Evolutionary conservation across 1,140 invertebrate species (phyloP), one percentile per base, ranked within the genome.

Genomic region (Phymastichus coffea): DNA sequence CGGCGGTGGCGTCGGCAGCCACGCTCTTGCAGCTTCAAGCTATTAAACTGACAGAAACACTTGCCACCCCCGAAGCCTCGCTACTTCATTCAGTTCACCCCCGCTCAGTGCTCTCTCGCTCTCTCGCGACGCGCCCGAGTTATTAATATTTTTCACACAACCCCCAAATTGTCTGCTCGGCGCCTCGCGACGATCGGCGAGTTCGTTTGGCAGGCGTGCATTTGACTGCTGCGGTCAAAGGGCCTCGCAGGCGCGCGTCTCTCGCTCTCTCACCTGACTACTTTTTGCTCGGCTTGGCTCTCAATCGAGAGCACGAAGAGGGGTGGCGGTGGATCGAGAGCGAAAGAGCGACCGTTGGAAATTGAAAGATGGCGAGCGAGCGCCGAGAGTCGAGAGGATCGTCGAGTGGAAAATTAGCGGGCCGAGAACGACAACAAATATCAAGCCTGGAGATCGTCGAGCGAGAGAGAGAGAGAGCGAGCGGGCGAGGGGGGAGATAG

Each of bases 21-120:
- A 41, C 37, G 40, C 15, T 33, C 17, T 68, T 69, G 75, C 74
- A 72, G 78, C n/a, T n/a, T n/a, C n/a, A n/a, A 79, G 75, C 77
- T 79, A 80, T 80, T 80, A 80, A 80, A 80, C 78, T 80, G 78
- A 80, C 78, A 80, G 78, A 80, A 79, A 80, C 78, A 79, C 78
- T 80, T 80, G 78, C 77, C 77, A 77, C 70, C 76, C 77, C 73
- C 26, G 12, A 33, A 33, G 28, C 28, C 55, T 67, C 66, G 64
- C 64, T 54, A 57, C 63, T 67, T 57, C 66, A 65, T 54, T n/a
- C n/a, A n/a, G n/a, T n/a, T n/a, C 53, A 48, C 46, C 49, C 48
- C 26, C 23, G 57, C 51, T 33, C 30, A 37, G 7, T 20, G 43
- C 38, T 56, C 40, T 48, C 53, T 33, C 57, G 53, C 35, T 38